phyloP scores from a whole-genome alignment of 2,113 vertebrate species.

The Corythaeola cristata region DNA sequence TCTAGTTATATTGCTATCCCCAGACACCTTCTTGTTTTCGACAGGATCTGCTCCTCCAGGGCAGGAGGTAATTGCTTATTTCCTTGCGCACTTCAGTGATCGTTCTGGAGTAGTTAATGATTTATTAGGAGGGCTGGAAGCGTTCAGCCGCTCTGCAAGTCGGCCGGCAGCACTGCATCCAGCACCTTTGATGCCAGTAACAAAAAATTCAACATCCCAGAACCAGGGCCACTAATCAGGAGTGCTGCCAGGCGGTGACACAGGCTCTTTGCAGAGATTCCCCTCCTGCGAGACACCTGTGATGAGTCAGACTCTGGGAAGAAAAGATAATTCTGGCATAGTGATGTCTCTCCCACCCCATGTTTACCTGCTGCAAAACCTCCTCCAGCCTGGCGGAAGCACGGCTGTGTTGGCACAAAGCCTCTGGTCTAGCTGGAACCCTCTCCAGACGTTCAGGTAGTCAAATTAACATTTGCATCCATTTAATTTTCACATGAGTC shows the following conservation, averaged over 20 bases:
- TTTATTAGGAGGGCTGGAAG: slow-evolving; percentile 28
- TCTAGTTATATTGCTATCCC: neutral
- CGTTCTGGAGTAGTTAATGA: slow-evolving; percentile 39
- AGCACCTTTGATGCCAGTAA: neutral
- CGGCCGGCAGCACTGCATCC: neutral
- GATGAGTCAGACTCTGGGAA: neutral
- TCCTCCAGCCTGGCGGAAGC: neutral
- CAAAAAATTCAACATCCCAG: neutral
- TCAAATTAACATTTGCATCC: slow-evolving; percentile 53
- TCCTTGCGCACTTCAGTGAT: slow-evolving; percentile 8
- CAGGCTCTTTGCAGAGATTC: neutral
- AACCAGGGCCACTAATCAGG: neutral
- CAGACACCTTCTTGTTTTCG: neutral
- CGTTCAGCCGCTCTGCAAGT: neutral
- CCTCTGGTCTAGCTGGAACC: neutral
- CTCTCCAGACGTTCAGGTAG: neutral
- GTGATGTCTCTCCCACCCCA: neutral
- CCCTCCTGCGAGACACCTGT: neutral
- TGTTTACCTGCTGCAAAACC: slow-evolving; percentile 19
- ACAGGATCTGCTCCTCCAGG: slow-evolving; percentile 34
- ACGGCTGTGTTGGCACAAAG: neutral
- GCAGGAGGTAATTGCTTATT: slow-evolving; percentile 54
- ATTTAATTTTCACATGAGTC: slow-evolving; percentile 63
- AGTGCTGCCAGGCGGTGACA: neutral
- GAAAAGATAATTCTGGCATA: neutral